phyloP scores from a whole-genome alignment of 2,888 invertebrate genomes.

The Diplolepis rosae region DNA sequence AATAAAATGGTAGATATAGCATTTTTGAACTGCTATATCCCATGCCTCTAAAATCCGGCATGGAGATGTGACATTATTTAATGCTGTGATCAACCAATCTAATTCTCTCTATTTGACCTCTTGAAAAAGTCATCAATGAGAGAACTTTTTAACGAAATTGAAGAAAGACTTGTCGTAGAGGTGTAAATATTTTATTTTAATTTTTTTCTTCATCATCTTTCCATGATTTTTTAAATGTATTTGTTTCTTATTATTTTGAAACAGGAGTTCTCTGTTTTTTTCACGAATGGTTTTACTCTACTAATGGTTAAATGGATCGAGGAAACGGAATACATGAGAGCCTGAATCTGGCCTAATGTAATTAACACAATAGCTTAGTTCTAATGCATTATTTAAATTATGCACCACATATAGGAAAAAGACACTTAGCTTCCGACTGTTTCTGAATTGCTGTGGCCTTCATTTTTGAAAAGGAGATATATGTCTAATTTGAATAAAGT shows the following conservation, averaged over 20 bases:
- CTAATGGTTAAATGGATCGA: not conserved
- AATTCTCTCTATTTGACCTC: constrained; percentile 48
- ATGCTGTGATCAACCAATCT: constrained; percentile 57
- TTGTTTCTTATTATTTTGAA: not conserved
- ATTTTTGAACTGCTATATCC: constrained; percentile 58
- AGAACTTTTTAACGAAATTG: constrained; percentile 35
- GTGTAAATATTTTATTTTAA: constrained; percentile 25
- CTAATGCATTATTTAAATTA: constrained; percentile 25
- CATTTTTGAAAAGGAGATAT: constrained; percentile 52
- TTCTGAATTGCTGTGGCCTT: constrained; percentile 62
- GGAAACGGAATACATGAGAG: constrained; percentile 40
- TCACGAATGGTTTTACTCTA: constrained; percentile 16
- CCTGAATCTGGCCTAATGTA: constrained; percentile 58
- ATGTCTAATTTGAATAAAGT: constrained; percentile 48
- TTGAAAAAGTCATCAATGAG: constrained; percentile 33
- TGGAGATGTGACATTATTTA: constrained; percentile 59
- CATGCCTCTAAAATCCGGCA: constrained; percentile 49
- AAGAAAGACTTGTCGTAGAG: constrained; percentile 41
- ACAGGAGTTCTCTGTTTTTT: too few species aligned
- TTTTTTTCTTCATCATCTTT: not conserved
- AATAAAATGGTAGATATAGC: not conserved
- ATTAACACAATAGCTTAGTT: constrained; percentile 31
- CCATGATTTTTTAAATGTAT: not conserved
- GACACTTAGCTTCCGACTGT: constrained; percentile 53
- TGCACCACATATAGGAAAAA: not conserved